These are phyloP conservation scores for Gastracanthus pulcherrimus DNA, from an alignment of 2,888 invertebrate species.

Conservation along the genomic window DNA sequence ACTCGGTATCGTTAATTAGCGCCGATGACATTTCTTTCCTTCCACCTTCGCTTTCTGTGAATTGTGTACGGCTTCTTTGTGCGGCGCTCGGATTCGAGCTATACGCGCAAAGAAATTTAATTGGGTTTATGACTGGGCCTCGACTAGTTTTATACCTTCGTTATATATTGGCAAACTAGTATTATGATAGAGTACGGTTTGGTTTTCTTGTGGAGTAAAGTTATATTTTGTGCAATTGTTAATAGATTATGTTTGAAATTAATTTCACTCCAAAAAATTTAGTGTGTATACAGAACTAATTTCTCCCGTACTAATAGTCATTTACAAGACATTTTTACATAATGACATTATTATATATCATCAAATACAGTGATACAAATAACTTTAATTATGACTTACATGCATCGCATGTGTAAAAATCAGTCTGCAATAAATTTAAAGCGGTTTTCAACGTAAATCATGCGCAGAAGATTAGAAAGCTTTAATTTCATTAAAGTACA, in stretches of 20 bases:
- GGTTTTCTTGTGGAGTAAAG: neutral
- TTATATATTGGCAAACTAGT: neutral
- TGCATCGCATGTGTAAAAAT: neutral
- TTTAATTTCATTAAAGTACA: slow-evolving; percentile 31
- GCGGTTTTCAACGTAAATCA: slow-evolving; percentile 10
- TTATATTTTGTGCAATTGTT: neutral
- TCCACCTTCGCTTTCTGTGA: slow-evolving; percentile 3
- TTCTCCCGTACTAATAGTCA: too few species aligned
- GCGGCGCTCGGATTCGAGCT: neutral
- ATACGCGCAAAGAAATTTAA: neutral
- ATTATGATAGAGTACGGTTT: neutral
- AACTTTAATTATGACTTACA: slow-evolving; percentile 11
- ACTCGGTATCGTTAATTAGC: slow-evolving; percentile 26
- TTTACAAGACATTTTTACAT: neutral
- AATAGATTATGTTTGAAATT: neutral
- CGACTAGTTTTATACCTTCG: slow-evolving; percentile 23
- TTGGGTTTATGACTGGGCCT: slow-evolving; percentile 11
- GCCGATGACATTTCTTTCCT: slow-evolving; percentile 39
- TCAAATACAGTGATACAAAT: neutral
- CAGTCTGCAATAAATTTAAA: slow-evolving; percentile 22
- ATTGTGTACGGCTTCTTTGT: neutral
- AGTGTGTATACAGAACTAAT: too few species aligned
- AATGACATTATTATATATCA: neutral
- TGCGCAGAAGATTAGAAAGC: slow-evolving; percentile 31
- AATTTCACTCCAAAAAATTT: too few species aligned